A percentile compares a stretch with the other conserved stretches of the same genome.
These are phyloP conservation scores for Crenuchus spilurus DNA, from an alignment of 2,797 vertebrate species.

Conservation along the genomic window DNA sequence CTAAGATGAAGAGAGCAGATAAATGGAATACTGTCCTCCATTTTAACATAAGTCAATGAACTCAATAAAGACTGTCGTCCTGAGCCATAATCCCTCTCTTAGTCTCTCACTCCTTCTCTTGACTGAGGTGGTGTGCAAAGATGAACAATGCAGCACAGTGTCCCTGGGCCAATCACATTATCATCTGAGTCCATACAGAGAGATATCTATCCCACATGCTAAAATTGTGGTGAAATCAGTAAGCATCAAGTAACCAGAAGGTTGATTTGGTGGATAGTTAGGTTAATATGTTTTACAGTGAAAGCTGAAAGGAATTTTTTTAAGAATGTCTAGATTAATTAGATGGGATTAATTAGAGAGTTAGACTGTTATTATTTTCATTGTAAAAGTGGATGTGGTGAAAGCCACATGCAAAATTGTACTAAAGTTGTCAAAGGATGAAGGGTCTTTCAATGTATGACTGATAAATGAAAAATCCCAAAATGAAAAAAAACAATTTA, in stretches of 20 bases:
- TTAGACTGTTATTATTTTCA: background rate
- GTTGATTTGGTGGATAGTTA: background rate
- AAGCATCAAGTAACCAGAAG: background rate
- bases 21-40: background rate
- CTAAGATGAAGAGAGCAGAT: conserved; percentile 12
- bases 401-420: background rate
- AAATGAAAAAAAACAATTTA: too few species aligned
- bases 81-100: background rate
- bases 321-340: background rate
- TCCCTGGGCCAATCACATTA: conserved; percentile 35
- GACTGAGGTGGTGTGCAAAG: conserved; percentile 52
- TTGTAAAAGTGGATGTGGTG: background rate
- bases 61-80: conserved; percentile 2
- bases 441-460: background rate
- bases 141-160: conserved; percentile 50
- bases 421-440: background rate
- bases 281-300: background rate
- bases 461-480: background rate
- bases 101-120: background rate
- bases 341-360: background rate
- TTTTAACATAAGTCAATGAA: background rate
- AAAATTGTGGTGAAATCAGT: too few species aligned
- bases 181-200: conserved; percentile 24
- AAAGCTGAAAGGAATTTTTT: background rate
- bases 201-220: conserved; percentile 4